Percentiles rank a stretch among this genome's conserved stretches.
Evolutionary conservation across 2,797 vertebrate species (phyloP).

Genomic region (Sebastes kiyomatsui): DNA sequence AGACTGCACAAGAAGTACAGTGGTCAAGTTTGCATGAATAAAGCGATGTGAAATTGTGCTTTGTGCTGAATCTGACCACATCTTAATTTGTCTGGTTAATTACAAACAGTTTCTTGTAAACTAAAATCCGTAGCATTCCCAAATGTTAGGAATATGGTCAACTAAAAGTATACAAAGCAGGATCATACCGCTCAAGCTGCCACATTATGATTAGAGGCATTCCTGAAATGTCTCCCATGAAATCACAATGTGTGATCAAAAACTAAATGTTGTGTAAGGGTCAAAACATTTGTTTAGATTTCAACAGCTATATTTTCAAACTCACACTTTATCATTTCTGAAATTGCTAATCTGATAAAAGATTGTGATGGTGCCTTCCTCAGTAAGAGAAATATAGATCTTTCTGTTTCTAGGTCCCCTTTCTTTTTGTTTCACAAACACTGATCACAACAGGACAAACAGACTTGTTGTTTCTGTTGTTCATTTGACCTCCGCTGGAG

Average conservation of each 20-base stretch:
- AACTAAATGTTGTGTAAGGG: neutral
- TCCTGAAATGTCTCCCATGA: neutral
- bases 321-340: neutral
- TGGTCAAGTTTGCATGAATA: neutral
- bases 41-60: neutral
- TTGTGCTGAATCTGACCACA: neutral
- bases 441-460: slow-evolving; percentile 22
- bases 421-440: neutral
- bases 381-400: neutral
- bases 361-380: neutral
- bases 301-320: neutral
- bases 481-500: slow-evolving; percentile 32
- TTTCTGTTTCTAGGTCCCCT: neutral
- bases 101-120: neutral
- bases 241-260: neutral
- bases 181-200: neutral
- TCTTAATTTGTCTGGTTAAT: neutral
- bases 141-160: neutral
- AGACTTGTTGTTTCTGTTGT: neutral
- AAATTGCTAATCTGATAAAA: neutral
- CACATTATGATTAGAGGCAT: neutral
- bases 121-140: neutral
- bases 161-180: neutral
- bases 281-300: neutral
- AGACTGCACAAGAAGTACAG: neutral